These are phyloP conservation scores for Cephus cinctus DNA, from an alignment of 1,140 invertebrate species.

Conservation along the genomic window DNA sequence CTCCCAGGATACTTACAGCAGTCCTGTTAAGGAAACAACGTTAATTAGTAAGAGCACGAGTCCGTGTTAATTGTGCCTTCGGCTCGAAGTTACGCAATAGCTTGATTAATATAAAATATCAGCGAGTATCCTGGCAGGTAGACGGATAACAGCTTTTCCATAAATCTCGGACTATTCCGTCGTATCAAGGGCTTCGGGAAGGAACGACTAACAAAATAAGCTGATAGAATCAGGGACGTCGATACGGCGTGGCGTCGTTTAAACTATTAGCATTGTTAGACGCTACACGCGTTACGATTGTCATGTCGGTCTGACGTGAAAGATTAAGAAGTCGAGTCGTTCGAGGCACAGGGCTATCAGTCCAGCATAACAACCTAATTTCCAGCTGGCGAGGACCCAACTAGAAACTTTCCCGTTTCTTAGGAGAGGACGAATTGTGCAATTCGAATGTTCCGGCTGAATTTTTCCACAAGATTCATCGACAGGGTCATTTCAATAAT, in stretches of 20 bases:
- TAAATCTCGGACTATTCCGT: not conserved
- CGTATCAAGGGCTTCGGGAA: not conserved
- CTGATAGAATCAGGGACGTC: not conserved
- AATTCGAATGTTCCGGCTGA: too few relatives aligned
- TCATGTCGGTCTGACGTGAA: not conserved
- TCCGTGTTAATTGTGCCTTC: too few relatives aligned
- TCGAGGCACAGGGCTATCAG: not conserved
- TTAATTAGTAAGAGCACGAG: too few relatives aligned
- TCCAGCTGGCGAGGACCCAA: not conserved
- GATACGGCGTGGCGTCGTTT: not conserved
- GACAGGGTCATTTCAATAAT: too few relatives aligned
- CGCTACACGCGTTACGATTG: too few relatives aligned
- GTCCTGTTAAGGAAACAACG: too few relatives aligned
- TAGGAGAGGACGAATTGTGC: too few relatives aligned
- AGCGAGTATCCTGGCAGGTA: too few relatives aligned
- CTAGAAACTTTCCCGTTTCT: not conserved
- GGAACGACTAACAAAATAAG: not conserved
- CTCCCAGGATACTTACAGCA: too few relatives aligned
- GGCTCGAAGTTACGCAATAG: too few relatives aligned
- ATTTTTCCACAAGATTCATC: too few relatives aligned
- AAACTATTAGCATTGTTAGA: not conserved
- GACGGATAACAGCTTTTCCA: not conserved
- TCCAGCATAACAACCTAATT: slow-evolving; percentile 1
- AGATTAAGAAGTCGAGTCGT: not conserved
- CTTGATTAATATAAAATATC: too few relatives aligned